These are phyloP conservation scores for Coelopa frigida DNA, from an alignment of 1,140 invertebrate genomes.

Conservation along the genomic window DNA sequence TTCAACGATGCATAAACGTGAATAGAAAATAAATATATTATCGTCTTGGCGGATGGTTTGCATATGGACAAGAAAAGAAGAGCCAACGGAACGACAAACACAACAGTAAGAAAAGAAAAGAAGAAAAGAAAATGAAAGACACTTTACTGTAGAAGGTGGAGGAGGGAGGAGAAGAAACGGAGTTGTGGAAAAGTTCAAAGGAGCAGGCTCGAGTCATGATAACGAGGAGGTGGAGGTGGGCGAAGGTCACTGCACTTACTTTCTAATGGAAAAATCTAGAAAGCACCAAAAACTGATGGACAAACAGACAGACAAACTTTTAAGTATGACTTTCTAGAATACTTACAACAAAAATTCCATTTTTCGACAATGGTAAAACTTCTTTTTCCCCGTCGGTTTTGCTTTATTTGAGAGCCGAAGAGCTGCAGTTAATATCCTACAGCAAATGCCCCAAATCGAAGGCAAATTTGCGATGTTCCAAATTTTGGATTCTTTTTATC, in stretches of 20 bases:
- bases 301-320: neutral
- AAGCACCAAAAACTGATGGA: neutral
- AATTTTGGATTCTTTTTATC: no score
- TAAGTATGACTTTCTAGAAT: conserved; percentile 9
- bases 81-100: neutral
- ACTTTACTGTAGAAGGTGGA: neutral
- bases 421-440: no score
- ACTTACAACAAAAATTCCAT: conserved; percentile 45
- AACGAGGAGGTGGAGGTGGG: neutral
- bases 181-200: neutral
- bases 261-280: conserved; percentile 8
- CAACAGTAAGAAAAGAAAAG: neutral
- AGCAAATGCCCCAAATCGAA: no score
- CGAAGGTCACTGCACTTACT: conserved; percentile 6
- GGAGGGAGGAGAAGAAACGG: neutral
- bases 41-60: no score
- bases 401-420: no score
- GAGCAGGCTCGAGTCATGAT: neutral
- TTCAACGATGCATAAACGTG: neutral
- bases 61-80: no score
- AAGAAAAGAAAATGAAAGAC: neutral
- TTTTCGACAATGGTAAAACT: conserved; percentile 5
- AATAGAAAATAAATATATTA: neutral
- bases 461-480: no score
- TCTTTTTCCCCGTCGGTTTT: neutral